Conservation (phyloP, 2,113 vertebrate genomes). For the Lutjanus erythropterus region DNA sequence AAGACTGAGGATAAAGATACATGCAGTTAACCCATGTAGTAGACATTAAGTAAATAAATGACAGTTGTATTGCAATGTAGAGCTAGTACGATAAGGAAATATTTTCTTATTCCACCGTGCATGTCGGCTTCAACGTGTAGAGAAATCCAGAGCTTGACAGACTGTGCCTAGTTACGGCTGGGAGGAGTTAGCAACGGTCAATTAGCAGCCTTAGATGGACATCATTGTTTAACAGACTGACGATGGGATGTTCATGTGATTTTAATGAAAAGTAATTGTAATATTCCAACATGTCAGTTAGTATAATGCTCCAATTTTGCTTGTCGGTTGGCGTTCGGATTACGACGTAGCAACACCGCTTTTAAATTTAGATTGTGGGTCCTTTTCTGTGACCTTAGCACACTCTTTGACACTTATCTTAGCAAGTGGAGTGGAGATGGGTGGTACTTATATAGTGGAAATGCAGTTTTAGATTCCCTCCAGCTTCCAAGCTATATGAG, state of each 20-base stretch:
- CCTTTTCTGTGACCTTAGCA: constrained; percentile 7
- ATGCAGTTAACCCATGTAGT: too few species aligned
- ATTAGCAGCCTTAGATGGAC: background rate
- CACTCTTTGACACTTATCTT: background rate
- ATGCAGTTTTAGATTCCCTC: background rate
- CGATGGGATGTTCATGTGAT: background rate
- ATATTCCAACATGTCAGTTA: background rate
- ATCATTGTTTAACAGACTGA: background rate
- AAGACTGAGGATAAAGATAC: too few species aligned
- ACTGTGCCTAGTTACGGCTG: background rate
- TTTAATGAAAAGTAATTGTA: background rate
- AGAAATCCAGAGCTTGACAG: background rate
- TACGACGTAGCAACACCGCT: too few species aligned
- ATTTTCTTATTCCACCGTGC: background rate
- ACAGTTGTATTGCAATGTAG: too few species aligned
- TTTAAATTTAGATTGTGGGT: background rate
- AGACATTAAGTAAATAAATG: too few species aligned
- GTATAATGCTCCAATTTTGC: too few species aligned
- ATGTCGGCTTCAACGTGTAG: background rate
- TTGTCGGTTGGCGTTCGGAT: too few species aligned
- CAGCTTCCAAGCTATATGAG: background rate
- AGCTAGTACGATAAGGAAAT: too few species aligned
- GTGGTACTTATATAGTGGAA: too few species aligned
- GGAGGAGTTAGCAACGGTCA: background rate
- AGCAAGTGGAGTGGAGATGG: too few species aligned